Percentiles rank a stretch among this genome's conserved stretches.
These are phyloP conservation scores for Gobio occitaniae DNA, from an alignment of 2,797 vertebrate species.

Conservation along the genomic window DNA sequence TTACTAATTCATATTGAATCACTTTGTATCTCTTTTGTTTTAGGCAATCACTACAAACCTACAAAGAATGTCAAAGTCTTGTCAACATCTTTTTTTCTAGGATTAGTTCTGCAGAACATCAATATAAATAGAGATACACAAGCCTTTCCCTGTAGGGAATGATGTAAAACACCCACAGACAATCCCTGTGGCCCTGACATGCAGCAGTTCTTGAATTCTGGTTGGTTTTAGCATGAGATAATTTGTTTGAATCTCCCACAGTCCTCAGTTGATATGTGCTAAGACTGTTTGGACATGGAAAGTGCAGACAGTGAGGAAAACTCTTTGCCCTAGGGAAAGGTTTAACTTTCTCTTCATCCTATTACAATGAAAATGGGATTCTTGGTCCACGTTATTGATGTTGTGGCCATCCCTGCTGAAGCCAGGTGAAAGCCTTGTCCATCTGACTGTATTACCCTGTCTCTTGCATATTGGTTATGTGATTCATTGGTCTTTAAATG, in stretches of 20 bases:
- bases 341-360: constrained; percentile 68
- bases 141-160: constrained; percentile 5
- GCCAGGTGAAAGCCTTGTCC: constrained; percentile 52
- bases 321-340: background rate
- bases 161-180: constrained; percentile 20
- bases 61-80: background rate
- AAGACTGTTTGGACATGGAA: constrained; percentile 23
- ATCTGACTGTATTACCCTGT: constrained; percentile 39
- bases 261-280: constrained; percentile 6
- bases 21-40: background rate
- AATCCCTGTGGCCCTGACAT: constrained; percentile 31
- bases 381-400: constrained; percentile 73
- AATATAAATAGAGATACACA: constrained; percentile 28
- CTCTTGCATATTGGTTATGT: constrained; percentile 69
- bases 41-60: background rate
- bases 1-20: background rate
- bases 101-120: constrained; percentile 21
- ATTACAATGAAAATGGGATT: constrained; percentile 80
- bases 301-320: background rate
- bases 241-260: constrained; percentile 20
- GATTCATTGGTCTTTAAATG: constrained; percentile 69
- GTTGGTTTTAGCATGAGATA: constrained; percentile 1
- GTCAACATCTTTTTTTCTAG: background rate
- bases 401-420: constrained; percentile 65
- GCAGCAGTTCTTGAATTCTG: constrained; percentile 10